Evolutionary conservation across 2,888 invertebrate species (phyloP).

Genomic region (Drosophila nigricruria): DNA sequence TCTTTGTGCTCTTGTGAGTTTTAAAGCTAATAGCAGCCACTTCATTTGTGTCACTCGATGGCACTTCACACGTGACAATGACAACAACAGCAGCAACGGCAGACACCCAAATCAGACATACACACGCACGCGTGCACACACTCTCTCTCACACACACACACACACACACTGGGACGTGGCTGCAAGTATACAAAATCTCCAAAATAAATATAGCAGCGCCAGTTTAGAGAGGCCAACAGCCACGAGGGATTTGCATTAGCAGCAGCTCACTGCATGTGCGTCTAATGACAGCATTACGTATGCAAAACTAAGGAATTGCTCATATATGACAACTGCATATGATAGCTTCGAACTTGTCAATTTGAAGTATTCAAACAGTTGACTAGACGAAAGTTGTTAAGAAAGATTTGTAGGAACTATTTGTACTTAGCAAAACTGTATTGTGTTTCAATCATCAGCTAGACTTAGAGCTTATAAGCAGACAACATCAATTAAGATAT

Average conservation of each 20-base stretch:
- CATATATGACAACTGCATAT: constrained; percentile 21
- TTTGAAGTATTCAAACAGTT: neutral
- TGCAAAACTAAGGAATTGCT: constrained; percentile 56
- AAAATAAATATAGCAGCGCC: constrained; percentile 66
- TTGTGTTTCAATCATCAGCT: too few relatives aligned
- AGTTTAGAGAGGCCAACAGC: constrained; percentile 17
- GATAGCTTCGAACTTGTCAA: constrained; percentile 27
- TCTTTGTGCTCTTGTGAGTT: constrained; percentile 52
- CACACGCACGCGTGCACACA: constrained; percentile 11
- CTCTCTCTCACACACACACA: constrained; percentile 6
- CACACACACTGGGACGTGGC: constrained; percentile 24
- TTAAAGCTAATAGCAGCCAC: constrained; percentile 80
- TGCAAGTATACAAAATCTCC: constrained; percentile 67
- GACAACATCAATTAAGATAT: neutral
- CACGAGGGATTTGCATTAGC: constrained; percentile 74
- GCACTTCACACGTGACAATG: constrained; percentile 80
- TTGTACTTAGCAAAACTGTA: too few relatives aligned
- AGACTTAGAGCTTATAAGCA: too few relatives aligned
- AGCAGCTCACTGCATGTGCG: constrained; percentile 47
- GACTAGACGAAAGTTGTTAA: neutral
- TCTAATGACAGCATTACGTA: constrained; percentile 54
- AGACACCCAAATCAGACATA: constrained; percentile 42
- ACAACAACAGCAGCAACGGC: constrained; percentile 50
- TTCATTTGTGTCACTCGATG: constrained; percentile 78
- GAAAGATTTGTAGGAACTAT: neutral